Percentiles rank a stretch among this genome's conserved stretches.
Conservation (phyloP, 2,888 invertebrate species). For the Plutella xylostella region DNA sequence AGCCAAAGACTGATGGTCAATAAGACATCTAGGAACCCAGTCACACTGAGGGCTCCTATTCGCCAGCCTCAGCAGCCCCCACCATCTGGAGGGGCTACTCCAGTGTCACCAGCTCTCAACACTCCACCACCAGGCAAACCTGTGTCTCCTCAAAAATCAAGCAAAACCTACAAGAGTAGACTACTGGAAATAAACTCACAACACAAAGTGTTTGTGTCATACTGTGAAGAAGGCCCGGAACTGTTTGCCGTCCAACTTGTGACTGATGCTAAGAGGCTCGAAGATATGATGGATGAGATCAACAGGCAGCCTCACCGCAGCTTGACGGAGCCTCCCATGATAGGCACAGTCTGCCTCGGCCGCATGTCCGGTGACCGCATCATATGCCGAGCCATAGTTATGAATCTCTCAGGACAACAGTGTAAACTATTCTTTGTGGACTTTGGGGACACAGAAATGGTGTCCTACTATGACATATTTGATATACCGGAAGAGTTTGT, state of each 20-base stretch:
- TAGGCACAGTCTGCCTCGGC: conserved; percentile 83
- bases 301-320: conserved; percentile 73
- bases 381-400: conserved; percentile 82
- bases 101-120: conserved; percentile 19
- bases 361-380: conserved; percentile 76
- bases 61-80: conserved; percentile 36
- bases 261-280: conserved; percentile 69
- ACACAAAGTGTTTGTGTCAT: conserved; percentile 79
- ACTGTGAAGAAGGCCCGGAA: conserved; percentile 83
- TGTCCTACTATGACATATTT: conserved; percentile 77
- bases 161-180: conserved; percentile 64
- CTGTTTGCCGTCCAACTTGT: conserved; percentile 81
- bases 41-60: conserved; percentile 41
- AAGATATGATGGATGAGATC: conserved; percentile 78
- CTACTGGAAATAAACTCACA: conserved; percentile 56
- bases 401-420: conserved; percentile 76
- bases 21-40: conserved; percentile 42
- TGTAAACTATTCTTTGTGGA: conserved; percentile 86
- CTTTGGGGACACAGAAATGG: conserved; percentile 81
- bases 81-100: conserved; percentile 15
- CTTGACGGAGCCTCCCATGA: conserved; percentile 75
- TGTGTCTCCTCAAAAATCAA: conserved; percentile 47
- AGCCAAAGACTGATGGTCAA: conserved; percentile 45
- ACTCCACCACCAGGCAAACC: conserved; percentile 26
- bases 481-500: conserved; percentile 81